Evolutionary conservation across 2,888 invertebrate species (phyloP).

Genomic region (Caenorhabditis imperialis): DNA sequence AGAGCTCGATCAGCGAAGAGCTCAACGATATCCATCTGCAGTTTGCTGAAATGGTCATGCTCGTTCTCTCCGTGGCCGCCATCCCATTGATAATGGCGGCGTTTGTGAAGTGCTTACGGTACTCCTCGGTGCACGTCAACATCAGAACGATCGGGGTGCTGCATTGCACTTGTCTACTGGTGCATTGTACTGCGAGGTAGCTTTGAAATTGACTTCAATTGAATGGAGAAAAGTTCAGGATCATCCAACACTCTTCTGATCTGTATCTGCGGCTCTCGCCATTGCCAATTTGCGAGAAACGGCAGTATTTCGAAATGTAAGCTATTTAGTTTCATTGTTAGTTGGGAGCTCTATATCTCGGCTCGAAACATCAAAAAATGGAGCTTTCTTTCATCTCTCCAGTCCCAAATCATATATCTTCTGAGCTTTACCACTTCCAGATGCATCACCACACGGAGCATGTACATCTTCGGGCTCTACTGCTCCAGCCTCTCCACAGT

Average conservation of each 20-base stretch:
- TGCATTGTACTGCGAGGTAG: slow-evolving; percentile 29
- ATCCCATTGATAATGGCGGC: not conserved
- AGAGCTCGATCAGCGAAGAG: too few relatives aligned
- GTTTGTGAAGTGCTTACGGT: not conserved
- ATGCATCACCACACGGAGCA: slow-evolving; percentile 1
- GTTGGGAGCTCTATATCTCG: not conserved
- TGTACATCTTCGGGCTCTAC: slow-evolving; percentile 14
- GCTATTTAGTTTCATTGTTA: too few relatives aligned
- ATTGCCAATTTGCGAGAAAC: not conserved
- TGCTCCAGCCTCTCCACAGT: slow-evolving; percentile 10
- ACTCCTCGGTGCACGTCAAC: slow-evolving; percentile 34
- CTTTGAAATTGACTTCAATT: not conserved
- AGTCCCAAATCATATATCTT: too few relatives aligned
- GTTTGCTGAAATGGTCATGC: not conserved
- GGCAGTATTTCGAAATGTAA: not conserved
- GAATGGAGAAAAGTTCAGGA: not conserved
- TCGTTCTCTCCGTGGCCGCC: not conserved
- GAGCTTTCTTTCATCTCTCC: too few relatives aligned
- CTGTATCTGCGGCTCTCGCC: not conserved
- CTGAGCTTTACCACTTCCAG: too few relatives aligned
- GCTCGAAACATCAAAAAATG: slow-evolving; percentile 1
- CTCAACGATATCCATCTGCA: too few relatives aligned
- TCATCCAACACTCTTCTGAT: slow-evolving; percentile 3
- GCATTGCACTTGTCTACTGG: slow-evolving; percentile 21
- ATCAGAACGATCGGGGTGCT: slow-evolving; percentile 20